Conservation (phyloP, 2,888 invertebrate species). For the Drosophila hawaiiensis region DNA sequence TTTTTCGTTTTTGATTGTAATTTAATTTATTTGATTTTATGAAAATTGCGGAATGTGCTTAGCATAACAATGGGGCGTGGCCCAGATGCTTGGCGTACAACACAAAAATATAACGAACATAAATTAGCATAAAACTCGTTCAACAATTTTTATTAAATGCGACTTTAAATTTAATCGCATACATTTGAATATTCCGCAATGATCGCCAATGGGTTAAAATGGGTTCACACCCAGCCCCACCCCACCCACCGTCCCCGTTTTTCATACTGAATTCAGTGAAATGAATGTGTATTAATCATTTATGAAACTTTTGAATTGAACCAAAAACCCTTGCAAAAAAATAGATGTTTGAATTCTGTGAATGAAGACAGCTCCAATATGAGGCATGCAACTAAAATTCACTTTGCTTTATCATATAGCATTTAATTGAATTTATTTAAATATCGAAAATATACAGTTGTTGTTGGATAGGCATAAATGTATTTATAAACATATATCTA, state of each 20-base stretch:
- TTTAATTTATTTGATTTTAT: constrained; percentile 68
- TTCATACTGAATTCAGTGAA: background rate
- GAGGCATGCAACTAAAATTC: background rate
- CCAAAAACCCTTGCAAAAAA: background rate
- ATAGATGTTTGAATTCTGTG: constrained; percentile 1
- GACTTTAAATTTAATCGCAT: constrained; percentile 47
- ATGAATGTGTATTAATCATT: constrained; percentile 13
- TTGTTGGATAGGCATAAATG: background rate
- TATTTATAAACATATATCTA: background rate
- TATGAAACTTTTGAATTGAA: constrained; percentile 1
- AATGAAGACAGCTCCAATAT: background rate
- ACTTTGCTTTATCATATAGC: too few species aligned
- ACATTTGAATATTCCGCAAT: constrained; percentile 23
- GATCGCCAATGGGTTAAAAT: constrained; percentile 16
- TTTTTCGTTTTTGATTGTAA: constrained; percentile 59
- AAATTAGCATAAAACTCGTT: constrained; percentile 71
- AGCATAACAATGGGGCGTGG: constrained; percentile 45
- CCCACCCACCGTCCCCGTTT: background rate
- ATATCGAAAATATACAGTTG: background rate
- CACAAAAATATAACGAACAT: constrained; percentile 63
- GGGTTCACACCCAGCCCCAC: background rate
- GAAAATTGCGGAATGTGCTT: constrained; percentile 42
- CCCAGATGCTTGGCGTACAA: constrained; percentile 27
- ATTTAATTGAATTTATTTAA: background rate
- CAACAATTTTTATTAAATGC: constrained; percentile 71